These are phyloP conservation scores for Hyles lineata DNA, from an alignment of 2,888 invertebrate genomes.

Conservation along the genomic window DNA sequence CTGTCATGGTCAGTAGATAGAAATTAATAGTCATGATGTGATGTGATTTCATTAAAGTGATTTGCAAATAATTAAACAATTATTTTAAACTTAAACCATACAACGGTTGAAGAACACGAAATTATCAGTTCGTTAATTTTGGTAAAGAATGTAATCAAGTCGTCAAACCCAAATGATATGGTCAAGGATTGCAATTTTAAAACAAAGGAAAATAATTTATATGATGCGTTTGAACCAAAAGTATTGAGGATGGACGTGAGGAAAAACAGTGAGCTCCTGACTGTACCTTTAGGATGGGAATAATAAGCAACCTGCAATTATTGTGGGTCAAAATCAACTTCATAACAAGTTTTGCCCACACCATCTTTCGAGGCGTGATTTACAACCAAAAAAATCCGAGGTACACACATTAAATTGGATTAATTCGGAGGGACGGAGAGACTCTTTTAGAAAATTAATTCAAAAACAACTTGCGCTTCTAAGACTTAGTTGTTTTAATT, in stretches of 20 bases:
- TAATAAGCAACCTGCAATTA: background rate
- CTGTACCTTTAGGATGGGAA: background rate
- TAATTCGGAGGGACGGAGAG: background rate
- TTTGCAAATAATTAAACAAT: too few relatives aligned
- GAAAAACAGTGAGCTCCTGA: background rate
- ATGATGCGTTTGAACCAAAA: background rate
- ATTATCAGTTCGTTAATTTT: too few relatives aligned
- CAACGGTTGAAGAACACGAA: too few relatives aligned
- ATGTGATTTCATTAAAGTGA: too few relatives aligned
- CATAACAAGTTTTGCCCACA: background rate
- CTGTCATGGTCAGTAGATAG: too few relatives aligned
- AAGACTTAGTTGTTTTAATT: background rate
- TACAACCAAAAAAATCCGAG: background rate
- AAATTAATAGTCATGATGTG: too few relatives aligned
- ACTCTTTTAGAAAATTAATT: background rate
- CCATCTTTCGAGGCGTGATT: background rate
- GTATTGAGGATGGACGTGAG: background rate
- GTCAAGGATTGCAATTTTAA: too few relatives aligned
- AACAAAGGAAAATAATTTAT: background rate
- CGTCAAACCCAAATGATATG: too few relatives aligned
- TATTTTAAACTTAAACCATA: too few relatives aligned
- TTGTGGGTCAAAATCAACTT: conserved; percentile 3
- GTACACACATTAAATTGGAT: background rate
- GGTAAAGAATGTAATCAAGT: too few relatives aligned
- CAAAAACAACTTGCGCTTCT: too few relatives aligned